Percentiles rank a stretch among this genome's conserved stretches.
Evolutionary conservation across 2,888 invertebrate species (phyloP).

Genomic region (Hypercompe scribonia): DNA sequence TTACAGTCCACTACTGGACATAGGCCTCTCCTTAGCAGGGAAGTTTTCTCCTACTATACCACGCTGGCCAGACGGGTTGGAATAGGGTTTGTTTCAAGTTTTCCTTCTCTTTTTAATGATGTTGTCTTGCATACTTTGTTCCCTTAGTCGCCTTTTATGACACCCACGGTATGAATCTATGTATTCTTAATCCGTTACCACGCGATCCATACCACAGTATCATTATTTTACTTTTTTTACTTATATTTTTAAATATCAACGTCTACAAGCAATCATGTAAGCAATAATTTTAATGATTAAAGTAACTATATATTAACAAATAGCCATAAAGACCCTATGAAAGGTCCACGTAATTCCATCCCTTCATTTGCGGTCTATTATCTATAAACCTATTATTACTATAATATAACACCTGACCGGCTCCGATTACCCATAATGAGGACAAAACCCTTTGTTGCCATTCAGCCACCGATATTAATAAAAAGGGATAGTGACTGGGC

Average conservation of each 20-base stretch:
- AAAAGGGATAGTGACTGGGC: constrained; percentile 79
- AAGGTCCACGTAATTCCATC: constrained; percentile 38
- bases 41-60: no score
- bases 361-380: constrained; percentile 61
- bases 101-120: no score
- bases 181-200: no score
- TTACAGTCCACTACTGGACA: no score
- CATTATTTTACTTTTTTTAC: no score
- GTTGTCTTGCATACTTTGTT: no score
- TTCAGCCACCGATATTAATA: constrained; percentile 82
- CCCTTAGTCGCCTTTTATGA: no score
- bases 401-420: constrained; percentile 84
- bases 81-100: no score
- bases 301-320: background rate
- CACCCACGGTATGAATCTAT: no score
- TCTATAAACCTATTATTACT: constrained; percentile 74
- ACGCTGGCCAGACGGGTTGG: no score
- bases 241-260: background rate
- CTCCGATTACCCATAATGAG: constrained; percentile 80
- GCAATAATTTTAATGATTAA: background rate
- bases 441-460: constrained; percentile 78
- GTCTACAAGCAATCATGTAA: background rate
- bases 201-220: no score
- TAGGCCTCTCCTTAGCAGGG: no score
- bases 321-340: constrained; percentile 23